A percentile compares a stretch with the other conserved stretches of the same genome.
phyloP scores from a whole-genome alignment of 2,888 invertebrate species.

The Chydorus sphaericus region DNA sequence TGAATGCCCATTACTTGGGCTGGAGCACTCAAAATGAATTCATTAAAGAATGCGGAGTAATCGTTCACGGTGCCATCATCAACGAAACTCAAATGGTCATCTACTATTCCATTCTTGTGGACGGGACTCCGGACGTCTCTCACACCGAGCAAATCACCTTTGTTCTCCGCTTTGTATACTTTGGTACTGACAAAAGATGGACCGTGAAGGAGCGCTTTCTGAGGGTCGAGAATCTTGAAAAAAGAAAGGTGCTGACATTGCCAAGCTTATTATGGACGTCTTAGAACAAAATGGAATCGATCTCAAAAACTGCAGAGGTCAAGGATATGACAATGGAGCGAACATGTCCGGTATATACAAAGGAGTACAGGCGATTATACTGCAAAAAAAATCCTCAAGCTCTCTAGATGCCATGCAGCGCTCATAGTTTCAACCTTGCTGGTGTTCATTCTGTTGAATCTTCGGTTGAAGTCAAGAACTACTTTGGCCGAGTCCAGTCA shows the following conservation, averaged over 20 bases:
- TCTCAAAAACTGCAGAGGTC: constrained; percentile 9
- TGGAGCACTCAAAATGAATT: background rate
- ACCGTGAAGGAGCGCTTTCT: background rate
- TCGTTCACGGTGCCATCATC: background rate
- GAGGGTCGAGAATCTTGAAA: background rate
- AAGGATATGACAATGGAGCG: constrained; percentile 14
- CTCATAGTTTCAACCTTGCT: background rate
- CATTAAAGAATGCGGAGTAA: background rate
- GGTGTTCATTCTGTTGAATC: background rate
- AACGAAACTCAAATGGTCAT: constrained; percentile 15
- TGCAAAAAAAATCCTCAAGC: background rate
- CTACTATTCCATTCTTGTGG: constrained; percentile 16
- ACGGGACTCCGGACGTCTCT: constrained; percentile 17
- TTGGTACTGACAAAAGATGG: background rate
- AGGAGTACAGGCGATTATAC: constrained; percentile 11
- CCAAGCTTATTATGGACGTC: background rate
- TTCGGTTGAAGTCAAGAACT: background rate
- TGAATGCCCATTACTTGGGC: background rate
- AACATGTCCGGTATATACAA: constrained; percentile 15
- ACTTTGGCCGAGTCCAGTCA: constrained; percentile 3
- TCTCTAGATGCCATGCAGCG: constrained; percentile 12
- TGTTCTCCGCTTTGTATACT: constrained; percentile 15
- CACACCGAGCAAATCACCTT: constrained; percentile 17
- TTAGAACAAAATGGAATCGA: background rate
- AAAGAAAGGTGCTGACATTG: constrained; percentile 3